A percentile compares a stretch with the other conserved stretches of the same genome.
These are phyloP conservation scores for Bacillus rossius DNA, from an alignment of 1,140 invertebrate genomes.

Conservation along the genomic window DNA sequence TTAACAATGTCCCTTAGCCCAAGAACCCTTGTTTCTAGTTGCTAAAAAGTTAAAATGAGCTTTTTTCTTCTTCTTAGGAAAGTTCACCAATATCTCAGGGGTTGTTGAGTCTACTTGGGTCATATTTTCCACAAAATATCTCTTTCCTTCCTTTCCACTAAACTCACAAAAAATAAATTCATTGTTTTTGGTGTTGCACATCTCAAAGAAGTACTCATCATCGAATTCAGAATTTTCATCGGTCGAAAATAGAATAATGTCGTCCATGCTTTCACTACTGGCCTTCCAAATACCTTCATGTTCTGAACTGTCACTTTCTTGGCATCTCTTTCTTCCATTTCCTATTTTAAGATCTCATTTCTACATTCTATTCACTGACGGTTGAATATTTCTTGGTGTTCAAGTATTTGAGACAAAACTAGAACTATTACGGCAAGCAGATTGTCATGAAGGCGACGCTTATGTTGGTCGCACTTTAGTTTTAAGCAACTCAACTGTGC, in stretches of 20 bases:
- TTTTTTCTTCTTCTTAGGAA: no score
- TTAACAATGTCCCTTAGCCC: no score
- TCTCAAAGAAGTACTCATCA: not conserved
- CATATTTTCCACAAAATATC: not conserved
- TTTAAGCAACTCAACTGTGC: no score
- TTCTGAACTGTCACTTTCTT: conserved; percentile 2
- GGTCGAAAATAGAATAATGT: not conserved
- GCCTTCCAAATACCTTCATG: not conserved
- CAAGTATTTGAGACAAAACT: no score
- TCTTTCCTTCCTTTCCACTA: conserved; percentile 1
- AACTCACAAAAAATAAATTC: not conserved
- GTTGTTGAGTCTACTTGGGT: not conserved
- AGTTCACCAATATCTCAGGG: no score
- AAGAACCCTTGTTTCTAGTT: no score
- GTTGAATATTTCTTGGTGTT: no score
- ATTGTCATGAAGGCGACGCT: no score
- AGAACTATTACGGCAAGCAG: no score
- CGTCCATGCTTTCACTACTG: not conserved
- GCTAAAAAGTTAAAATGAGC: no score
- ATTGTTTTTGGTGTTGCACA: not conserved
- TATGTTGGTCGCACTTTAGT: no score
- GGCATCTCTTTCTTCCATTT: not conserved
- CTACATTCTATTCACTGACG: no score
- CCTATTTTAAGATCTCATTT: not conserved
- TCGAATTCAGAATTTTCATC: conserved; percentile 1